A percentile compares a stretch with the other conserved stretches of the same genome.
phyloP scores from a whole-genome alignment of 2,113 vertebrate species.

The Poeciliopsis occidentalis region DNA sequence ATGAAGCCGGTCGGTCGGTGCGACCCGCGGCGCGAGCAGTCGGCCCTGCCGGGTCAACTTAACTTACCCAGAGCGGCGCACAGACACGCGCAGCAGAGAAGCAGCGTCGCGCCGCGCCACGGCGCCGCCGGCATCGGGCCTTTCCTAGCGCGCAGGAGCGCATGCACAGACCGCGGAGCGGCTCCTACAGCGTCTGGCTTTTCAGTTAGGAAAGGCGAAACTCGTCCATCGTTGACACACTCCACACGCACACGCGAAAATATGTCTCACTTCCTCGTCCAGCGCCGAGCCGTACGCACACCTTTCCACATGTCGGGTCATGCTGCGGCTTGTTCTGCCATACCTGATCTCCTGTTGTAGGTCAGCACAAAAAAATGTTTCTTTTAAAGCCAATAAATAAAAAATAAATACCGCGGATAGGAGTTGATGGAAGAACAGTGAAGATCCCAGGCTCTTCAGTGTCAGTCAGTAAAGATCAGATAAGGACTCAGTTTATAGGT shows the following conservation, averaged over 20 bases:
- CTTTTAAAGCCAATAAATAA: not conserved
- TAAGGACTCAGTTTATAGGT: not conserved
- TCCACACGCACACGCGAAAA: not conserved
- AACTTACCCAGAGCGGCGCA: constrained; percentile 55
- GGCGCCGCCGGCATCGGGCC: constrained; percentile 33
- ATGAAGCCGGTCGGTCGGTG: not conserved
- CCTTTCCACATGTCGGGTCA: too few relatives aligned
- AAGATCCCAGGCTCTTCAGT: too few relatives aligned
- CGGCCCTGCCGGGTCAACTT: constrained; percentile 12
- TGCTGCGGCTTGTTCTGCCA: constrained; percentile 44
- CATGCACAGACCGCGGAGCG: not conserved
- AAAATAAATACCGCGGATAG: too few relatives aligned
- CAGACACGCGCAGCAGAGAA: constrained; percentile 38
- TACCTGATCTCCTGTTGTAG: not conserved
- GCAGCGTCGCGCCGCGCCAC: constrained; percentile 48
- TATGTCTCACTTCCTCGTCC: constrained; percentile 9
- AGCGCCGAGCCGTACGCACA: not conserved
- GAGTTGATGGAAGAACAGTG: too few relatives aligned
- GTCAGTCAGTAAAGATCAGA: not conserved
- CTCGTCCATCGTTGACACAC: not conserved
- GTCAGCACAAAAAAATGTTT: too few relatives aligned
- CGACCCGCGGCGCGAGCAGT: not conserved
- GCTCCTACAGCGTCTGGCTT: not conserved
- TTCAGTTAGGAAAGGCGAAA: not conserved
- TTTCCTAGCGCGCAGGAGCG: not conserved